Evolutionary conservation across 2,113 vertebrate species (phyloP).

Genomic region (Indicator indicator): DNA sequence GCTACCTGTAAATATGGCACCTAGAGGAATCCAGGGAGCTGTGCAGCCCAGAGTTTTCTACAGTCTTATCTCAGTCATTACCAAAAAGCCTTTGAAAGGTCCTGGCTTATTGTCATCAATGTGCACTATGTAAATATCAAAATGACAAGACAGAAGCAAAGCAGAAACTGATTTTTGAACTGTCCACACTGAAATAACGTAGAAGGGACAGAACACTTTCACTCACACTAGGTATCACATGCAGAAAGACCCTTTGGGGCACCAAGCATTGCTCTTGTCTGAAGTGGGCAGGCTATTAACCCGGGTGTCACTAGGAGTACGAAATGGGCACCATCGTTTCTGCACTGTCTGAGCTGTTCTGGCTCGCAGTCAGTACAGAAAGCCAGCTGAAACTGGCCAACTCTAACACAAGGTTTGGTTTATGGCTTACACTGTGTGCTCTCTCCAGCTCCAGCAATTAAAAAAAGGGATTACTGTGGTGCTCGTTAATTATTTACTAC

Average conservation of each 20-base stretch:
- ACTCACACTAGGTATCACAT: background rate
- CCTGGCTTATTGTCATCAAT: background rate
- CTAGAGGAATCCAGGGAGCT: background rate
- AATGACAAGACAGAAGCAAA: background rate
- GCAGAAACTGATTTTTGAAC: background rate
- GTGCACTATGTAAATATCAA: background rate
- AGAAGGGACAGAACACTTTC: background rate
- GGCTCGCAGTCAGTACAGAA: conserved; percentile 17
- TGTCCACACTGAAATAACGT: background rate
- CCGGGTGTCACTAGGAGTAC: background rate
- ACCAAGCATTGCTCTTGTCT: background rate
- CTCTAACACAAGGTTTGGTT: background rate
- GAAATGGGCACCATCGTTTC: background rate
- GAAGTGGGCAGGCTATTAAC: background rate
- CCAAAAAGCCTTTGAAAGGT: background rate
- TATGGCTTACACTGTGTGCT: background rate
- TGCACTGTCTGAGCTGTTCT: background rate
- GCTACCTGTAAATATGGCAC: background rate
- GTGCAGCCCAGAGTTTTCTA: background rate
- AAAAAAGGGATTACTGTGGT: conserved; percentile 20
- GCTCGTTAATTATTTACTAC: conserved; percentile 71
- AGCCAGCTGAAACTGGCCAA: background rate
- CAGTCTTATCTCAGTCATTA: background rate
- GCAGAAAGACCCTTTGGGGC: background rate
- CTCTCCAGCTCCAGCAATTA: conserved; percentile 43